Base-by-base conservation (phyloP, 30 jellyfish, hydroid and myxozoan genomes). In the Aurelia sp. region DNA sequence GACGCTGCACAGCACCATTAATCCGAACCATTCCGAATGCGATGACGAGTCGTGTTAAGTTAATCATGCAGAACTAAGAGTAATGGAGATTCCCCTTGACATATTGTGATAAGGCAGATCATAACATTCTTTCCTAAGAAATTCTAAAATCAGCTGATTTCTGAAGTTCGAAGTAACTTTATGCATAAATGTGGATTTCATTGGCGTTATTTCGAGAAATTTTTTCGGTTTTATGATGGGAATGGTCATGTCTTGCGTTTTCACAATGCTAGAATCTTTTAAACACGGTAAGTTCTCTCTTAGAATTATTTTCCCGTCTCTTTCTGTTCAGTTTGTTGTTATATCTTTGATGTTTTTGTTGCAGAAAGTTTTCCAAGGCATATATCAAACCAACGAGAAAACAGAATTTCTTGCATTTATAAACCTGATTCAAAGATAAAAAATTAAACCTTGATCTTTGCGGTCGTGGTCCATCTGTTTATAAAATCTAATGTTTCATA, bases 91-190 rank as follows among this genome's bases (percentile, higher is more conserved):
- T 84, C 93, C 93, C 93, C 63, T 8, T 55, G 41, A n/a, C 66
- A 15, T 83, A 72, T 71, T 83, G 81, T 82, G 55, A 44, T 63
- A 18, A n/a, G 61, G 30, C 89, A 79, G 78, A 53, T 59, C 19
- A 47, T 52, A 62, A 63, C 61, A 84, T 84, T 84, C 93, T 70
- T 84, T 21, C 44, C 22, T 27, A 72, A 47, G 30, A 60, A 71
- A 83, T 20, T 83, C 64, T 57, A 67, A 62, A 52, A 84, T 84
- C 93, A 84, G 93, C 93, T 84, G 93, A 84, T 84, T 62, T 63
- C 50, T 48, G 62, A 13, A 63, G 41, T 13, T 51, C 8, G 31
- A 44, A 18, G 76, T 72, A 18, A 51, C 80, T 16, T 58, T 19
- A 38, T 83, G 68, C 19, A 18, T 16, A 24, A 12, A 13, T 22